phyloP scores from a whole-genome alignment of 2,888 invertebrate species.

The Antheraea assamensis region DNA sequence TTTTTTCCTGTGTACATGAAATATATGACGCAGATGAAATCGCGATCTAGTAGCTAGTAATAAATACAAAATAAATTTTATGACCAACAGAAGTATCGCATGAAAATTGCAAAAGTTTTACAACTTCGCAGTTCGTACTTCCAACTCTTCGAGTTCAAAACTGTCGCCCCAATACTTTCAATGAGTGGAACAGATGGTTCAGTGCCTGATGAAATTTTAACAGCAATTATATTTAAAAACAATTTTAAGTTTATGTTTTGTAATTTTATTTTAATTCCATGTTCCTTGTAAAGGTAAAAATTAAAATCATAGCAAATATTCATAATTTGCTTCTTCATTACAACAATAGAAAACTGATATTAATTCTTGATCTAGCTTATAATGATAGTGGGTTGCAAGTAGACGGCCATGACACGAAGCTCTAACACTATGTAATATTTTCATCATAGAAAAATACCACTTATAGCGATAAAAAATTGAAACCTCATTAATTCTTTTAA shows the following conservation, averaged over 20 bases:
- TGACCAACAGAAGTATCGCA: not conserved
- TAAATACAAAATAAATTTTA: not conserved
- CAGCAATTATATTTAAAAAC: slow-evolving; percentile 18
- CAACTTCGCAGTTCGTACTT: slow-evolving; percentile 5
- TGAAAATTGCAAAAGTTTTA: slow-evolving; percentile 13
- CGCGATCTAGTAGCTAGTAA: too few species aligned
- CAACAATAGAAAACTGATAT: too few species aligned
- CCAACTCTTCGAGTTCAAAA: not conserved
- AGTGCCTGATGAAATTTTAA: slow-evolving; percentile 19
- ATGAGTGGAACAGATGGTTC: slow-evolving; percentile 12
- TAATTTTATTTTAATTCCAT: not conserved
- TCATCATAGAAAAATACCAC: too few species aligned
- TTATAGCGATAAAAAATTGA: too few species aligned
- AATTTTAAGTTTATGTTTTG: not conserved
- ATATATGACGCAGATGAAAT: too few species aligned
- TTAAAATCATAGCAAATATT: not conserved
- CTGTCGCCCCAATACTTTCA: slow-evolving; percentile 10
- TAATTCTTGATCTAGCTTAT: too few species aligned
- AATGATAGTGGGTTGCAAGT: too few species aligned
- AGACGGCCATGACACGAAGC: too few species aligned
- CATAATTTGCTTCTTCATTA: not conserved
- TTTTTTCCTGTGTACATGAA: too few species aligned
- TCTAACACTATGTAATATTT: too few species aligned
- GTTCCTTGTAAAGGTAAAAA: not conserved
- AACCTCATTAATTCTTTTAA: too few species aligned